Evolutionary conservation across 2,113 vertebrate genomes (phyloP).

Genomic region (Cardinalis cardinalis): DNA sequence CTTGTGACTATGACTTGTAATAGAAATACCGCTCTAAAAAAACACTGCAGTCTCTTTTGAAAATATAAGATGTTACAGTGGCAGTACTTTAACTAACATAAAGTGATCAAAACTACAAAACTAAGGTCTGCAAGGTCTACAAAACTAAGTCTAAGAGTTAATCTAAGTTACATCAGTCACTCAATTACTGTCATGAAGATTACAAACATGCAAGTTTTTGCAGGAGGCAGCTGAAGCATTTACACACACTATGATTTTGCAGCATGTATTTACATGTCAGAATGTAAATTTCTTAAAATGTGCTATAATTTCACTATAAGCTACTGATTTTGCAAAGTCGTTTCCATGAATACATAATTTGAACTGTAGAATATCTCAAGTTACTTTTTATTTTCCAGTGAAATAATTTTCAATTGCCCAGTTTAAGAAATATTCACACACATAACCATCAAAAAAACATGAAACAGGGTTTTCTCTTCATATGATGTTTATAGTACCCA

Average conservation of each 20-base stretch:
- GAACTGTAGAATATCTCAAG: not conserved
- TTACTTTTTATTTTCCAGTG: not conserved
- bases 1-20: not conserved
- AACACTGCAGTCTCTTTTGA: not conserved
- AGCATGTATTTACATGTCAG: not conserved
- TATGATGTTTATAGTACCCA: not conserved
- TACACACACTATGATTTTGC: not conserved
- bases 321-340: not conserved
- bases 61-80: not conserved
- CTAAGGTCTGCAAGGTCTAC: not conserved
- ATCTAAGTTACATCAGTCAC: not conserved
- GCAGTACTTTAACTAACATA: not conserved
- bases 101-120: not conserved
- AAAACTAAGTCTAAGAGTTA: not conserved
- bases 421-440: not conserved
- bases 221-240: not conserved
- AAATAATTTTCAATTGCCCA: not conserved
- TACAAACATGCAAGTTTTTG: not conserved
- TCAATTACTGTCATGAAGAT: not conserved
- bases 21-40: not conserved
- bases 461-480: not conserved
- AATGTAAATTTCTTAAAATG: not conserved
- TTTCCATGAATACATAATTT: not conserved
- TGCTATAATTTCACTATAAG: not conserved
- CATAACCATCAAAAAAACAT: not conserved